Evolutionary conservation across 2,888 invertebrate species (phyloP).

Genomic region (Ophraella communa): DNA sequence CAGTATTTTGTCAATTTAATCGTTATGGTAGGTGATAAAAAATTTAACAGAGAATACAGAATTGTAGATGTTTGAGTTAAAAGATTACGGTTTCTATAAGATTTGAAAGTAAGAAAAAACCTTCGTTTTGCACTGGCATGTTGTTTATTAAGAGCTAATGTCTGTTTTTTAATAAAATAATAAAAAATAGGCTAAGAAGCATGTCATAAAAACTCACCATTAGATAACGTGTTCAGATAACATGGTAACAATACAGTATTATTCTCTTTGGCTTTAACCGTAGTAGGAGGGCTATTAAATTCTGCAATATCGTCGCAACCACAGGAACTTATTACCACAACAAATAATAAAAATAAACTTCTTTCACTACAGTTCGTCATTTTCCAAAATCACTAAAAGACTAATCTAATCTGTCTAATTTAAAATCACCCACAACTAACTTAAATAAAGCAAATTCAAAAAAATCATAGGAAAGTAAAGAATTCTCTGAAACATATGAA

Average conservation of each 20-base stretch:
- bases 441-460: not conserved
- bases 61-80: too few relatives aligned
- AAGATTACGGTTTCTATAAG: too few relatives aligned
- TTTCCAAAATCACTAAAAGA: not conserved
- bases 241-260: conserved; percentile 81
- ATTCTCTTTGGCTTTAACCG: conserved; percentile 78
- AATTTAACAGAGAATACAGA: too few relatives aligned
- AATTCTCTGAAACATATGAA: not conserved
- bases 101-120: too few relatives aligned
- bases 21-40: too few relatives aligned
- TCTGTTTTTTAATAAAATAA: too few relatives aligned
- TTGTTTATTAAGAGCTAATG: too few relatives aligned
- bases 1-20: too few relatives aligned
- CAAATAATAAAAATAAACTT: conserved; percentile 7
- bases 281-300: conserved; percentile 75
- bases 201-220: conserved; percentile 58
- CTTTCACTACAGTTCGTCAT: not conserved
- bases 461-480: not conserved
- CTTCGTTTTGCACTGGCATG: too few relatives aligned
- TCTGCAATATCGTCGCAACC: conserved; percentile 36
- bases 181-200: too few relatives aligned
- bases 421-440: not conserved
- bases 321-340: conserved; percentile 25
- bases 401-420: too few relatives aligned
- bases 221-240: conserved; percentile 72